These are phyloP conservation scores for Callitettix versicolor DNA, from an alignment of 1,140 invertebrate species.

Conservation along the genomic window DNA sequence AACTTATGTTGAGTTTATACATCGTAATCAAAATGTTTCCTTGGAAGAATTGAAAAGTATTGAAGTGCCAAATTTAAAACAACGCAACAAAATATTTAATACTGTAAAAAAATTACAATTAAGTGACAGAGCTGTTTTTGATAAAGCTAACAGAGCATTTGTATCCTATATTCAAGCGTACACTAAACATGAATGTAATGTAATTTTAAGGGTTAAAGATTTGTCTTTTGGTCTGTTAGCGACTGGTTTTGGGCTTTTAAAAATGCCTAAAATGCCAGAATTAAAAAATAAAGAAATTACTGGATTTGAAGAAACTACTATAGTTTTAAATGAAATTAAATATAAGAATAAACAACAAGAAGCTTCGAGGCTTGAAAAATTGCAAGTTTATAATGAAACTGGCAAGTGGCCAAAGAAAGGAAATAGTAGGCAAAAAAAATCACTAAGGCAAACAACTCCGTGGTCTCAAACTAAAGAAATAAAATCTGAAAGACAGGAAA, in stretches of 20 bases:
- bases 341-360: conserved; percentile 79
- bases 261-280: conserved; percentile 92
- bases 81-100: conserved; percentile 25
- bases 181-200: conserved; percentile 88
- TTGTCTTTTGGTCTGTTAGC: conserved; percentile 78
- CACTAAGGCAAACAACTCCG: conserved; percentile 47
- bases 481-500: conserved; percentile 54
- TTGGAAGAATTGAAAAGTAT: conserved; percentile 19
- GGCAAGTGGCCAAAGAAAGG: conserved; percentile 65
- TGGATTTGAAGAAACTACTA: conserved; percentile 51
- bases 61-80: conserved; percentile 1
- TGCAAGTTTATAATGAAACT: conserved; percentile 57
- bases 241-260: conserved; percentile 77
- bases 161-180: conserved; percentile 93
- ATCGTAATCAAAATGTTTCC: conserved; percentile 75
- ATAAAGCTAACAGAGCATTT: conserved; percentile 85
- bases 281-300: conserved; percentile 55
- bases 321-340: conserved; percentile 65
- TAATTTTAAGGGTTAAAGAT: conserved; percentile 83
- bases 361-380: conserved; percentile 55
- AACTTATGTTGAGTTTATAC: conserved; percentile 83
- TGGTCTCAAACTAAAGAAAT: conserved; percentile 74
- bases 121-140: conserved; percentile 64
- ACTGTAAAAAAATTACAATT: conserved; percentile 49
- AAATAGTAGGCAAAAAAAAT: conserved; percentile 36